Evolutionary conservation across 2,888 invertebrate species (phyloP), one percentile per base, ranked within the genome.

Genomic region (Tuta absoluta): DNA sequence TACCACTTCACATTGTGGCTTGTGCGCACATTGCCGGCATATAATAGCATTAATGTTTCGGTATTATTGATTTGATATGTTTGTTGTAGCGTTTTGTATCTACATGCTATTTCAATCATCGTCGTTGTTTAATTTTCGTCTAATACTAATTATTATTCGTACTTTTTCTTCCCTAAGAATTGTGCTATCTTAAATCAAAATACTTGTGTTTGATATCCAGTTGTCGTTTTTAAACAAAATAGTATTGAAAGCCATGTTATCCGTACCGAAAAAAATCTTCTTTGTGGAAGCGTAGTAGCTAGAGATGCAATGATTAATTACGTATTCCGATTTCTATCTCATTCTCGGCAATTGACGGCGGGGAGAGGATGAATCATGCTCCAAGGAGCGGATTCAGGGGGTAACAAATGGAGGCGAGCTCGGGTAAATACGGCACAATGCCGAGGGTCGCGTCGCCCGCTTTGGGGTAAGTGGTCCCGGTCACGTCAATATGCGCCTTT

Each of bases 311-410:
- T 66, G 66, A 64, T 75, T 75, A 76, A 75, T 79, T 78, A 78
- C 69, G 70, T 77, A 75, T 73, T 74, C 70, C 68, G 75, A 73
- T 82, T 78, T 77, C 75, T 82, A 82, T 86, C 80, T 81, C 75
- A 80, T 81, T 82, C 77, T 80, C 76, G 79, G 85, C 85, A 85
- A 86, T 88, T 87, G 85, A 83, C 79, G 80, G 72, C 74, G 75
- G 82, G 78, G 82, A 83, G 80, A 80, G 86, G 84, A 88, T 91
- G 90, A 91, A 89, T 90, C 91, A 91, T 90, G 87, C 83, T 85
- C 85, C 83, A 86, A 91, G 89, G 83, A 91, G 88, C 86, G 85
- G 89, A 90, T 87, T 91, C 90, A 87, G 85, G 85, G 90, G 91
- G 89, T 87, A 84, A 87, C 85, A 86, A 88, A 89, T 87, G 87